A percentile compares a stretch with the other conserved stretches of the same genome.
phyloP scores from a whole-genome alignment of 2,797 vertebrate species.

The Ctenosaura bakeri region DNA sequence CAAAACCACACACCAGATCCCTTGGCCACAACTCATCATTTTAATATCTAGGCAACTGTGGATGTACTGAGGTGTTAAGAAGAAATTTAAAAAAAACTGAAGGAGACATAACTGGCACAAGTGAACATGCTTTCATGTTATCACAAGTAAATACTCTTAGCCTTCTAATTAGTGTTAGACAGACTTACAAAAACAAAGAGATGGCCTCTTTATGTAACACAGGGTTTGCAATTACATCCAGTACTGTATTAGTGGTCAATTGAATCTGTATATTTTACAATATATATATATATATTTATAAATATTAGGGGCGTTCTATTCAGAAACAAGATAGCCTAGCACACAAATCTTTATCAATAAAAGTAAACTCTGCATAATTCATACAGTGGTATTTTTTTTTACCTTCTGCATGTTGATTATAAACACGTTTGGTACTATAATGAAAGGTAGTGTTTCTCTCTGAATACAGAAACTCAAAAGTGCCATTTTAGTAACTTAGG shows the following conservation, averaged over 20 bases:
- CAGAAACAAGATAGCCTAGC: conserved; percentile 78
- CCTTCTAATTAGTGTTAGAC: conserved; percentile 77
- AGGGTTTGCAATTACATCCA: conserved; percentile 75
- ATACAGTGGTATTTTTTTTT: conserved; percentile 79
- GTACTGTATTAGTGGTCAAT: conserved; percentile 80
- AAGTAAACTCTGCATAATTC: conserved; percentile 84
- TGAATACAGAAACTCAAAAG: conserved; percentile 78
- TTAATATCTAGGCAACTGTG: conserved; percentile 66
- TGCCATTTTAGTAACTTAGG: conserved; percentile 76
- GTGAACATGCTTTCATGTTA: conserved; percentile 74
- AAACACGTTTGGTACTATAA: conserved; percentile 74
- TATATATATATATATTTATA: conserved; percentile 54
- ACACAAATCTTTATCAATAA: conserved; percentile 79
- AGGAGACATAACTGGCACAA: conserved; percentile 73
- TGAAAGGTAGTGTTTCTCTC: conserved; percentile 77
- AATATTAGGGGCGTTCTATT: conserved; percentile 77
- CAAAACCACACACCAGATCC: conserved; percentile 31
- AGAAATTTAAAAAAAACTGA: conserved; percentile 32
- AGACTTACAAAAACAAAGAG: conserved; percentile 67
- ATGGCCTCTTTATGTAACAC: conserved; percentile 68
- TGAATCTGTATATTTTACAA: conserved; percentile 74
- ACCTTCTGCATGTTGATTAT: conserved; percentile 81
- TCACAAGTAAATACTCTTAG: conserved; percentile 80
- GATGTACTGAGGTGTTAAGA: conserved; percentile 65
- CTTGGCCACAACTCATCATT: conserved; percentile 58